Conservation (phyloP, 2,888 invertebrate species). For the Melipona beecheii region DNA sequence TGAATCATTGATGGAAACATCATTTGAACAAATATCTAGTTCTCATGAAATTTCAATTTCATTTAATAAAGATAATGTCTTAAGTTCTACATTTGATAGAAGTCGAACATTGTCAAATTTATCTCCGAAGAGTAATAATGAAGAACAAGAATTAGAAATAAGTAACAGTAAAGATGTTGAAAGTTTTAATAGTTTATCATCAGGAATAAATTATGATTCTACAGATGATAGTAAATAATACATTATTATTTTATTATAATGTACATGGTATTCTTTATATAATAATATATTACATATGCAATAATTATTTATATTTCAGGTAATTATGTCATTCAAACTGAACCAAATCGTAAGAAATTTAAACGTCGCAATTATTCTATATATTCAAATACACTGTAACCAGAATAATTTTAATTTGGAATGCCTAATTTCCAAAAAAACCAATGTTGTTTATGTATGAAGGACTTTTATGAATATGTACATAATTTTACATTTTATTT, state of each 20-base stretch:
- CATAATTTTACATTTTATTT: slow-evolving; percentile 7
- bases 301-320: slow-evolving; percentile 55
- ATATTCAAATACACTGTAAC: slow-evolving; percentile 77
- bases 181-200: slow-evolving; percentile 28
- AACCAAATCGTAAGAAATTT: slow-evolving; percentile 81
- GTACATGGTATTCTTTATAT: neutral
- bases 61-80: slow-evolving; percentile 55
- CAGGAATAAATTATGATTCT: slow-evolving; percentile 26
- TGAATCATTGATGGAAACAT: slow-evolving; percentile 43
- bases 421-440: slow-evolving; percentile 1
- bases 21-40: slow-evolving; percentile 46
- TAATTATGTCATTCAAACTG: slow-evolving; percentile 53
- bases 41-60: slow-evolving; percentile 56
- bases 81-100: slow-evolving; percentile 62
- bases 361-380: slow-evolving; percentile 84
- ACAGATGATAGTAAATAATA: slow-evolving; percentile 49
- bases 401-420: slow-evolving; percentile 17
- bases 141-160: slow-evolving; percentile 43
- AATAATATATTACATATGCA: neutral
- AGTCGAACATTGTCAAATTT: slow-evolving; percentile 41
- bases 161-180: slow-evolving; percentile 40
- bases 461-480: neutral
- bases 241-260: slow-evolving; percentile 5
- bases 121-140: slow-evolving; percentile 48
- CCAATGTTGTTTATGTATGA: slow-evolving; percentile 10